phyloP scores from a whole-genome alignment of 1,140 invertebrate genomes.

The Penaeus chinensis region DNA sequence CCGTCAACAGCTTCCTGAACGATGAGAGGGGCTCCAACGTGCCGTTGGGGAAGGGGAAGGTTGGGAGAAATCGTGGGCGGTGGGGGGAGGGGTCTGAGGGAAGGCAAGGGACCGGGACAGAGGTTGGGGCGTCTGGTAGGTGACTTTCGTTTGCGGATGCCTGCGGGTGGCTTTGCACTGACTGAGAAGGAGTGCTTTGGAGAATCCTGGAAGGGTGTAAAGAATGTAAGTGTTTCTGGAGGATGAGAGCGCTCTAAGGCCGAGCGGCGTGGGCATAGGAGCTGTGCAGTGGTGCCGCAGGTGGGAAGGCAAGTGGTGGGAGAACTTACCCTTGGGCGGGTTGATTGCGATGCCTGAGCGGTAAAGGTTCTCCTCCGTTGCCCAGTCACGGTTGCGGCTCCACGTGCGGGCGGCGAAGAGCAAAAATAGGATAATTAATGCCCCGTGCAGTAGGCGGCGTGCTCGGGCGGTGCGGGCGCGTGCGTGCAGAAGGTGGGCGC shows the following conservation, averaged over 20 bases:
- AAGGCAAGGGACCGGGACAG: background rate
- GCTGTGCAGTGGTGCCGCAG: background rate
- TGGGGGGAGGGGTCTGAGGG: background rate
- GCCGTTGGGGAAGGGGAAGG: background rate
- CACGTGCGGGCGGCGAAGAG: conserved; percentile 60
- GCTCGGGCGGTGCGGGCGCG: conserved; percentile 52
- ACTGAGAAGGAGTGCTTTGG: too few species aligned
- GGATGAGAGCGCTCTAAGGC: too few species aligned
- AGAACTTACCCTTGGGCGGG: conserved; percentile 92
- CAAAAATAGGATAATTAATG: conserved; percentile 55
- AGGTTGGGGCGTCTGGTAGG: background rate
- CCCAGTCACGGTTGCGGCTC: conserved; percentile 88
- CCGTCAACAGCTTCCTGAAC: too few species aligned
- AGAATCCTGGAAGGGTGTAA: too few species aligned
- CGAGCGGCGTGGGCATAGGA: background rate
- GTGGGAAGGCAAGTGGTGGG: conserved; percentile 4
- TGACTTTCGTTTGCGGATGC: background rate
- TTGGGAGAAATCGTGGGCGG: background rate
- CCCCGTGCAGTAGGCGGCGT: conserved; percentile 41
- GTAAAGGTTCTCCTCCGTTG: conserved; percentile 92
- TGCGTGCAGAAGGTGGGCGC: conserved; percentile 70
- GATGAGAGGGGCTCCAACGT: too few species aligned
- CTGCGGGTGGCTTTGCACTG: background rate
- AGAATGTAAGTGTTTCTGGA: too few species aligned
- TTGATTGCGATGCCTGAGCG: conserved; percentile 90